These are phyloP conservation scores for Parapsyche elsis DNA, from an alignment of 1,140 invertebrate species.

Conservation along the genomic window DNA sequence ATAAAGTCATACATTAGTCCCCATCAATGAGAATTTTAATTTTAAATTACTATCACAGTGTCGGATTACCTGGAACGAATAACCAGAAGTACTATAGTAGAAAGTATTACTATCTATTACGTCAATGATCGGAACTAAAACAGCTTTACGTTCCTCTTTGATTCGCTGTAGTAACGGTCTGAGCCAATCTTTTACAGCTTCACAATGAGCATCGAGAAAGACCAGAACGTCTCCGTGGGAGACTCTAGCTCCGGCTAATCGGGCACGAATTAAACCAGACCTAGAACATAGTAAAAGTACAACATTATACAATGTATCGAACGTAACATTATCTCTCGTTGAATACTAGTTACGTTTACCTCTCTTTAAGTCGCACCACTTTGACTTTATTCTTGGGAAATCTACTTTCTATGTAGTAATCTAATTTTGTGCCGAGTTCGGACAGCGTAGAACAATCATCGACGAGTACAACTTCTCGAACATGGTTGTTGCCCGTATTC, in stretches of 20 bases:
- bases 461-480: slow-evolving; percentile 87
- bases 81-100: slow-evolving; percentile 78
- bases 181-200: slow-evolving; percentile 84
- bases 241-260: slow-evolving; percentile 81
- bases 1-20: neutral
- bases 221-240: slow-evolving; percentile 86
- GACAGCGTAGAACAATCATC: slow-evolving; percentile 75
- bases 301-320: neutral
- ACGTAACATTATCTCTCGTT: neutral
- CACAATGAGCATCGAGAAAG: slow-evolving; percentile 97
- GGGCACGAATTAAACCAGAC: slow-evolving; percentile 86
- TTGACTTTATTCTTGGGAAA: slow-evolving; percentile 75
- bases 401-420: slow-evolving; percentile 79
- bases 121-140: slow-evolving; percentile 93
- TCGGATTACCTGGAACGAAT: slow-evolving; percentile 66
- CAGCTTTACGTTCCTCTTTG: slow-evolving; percentile 79
- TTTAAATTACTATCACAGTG: neutral
- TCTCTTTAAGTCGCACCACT: slow-evolving; percentile 78
- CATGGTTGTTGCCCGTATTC: slow-evolving; percentile 76
- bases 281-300: too few relatives aligned
- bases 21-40: too few relatives aligned
- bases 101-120: slow-evolving; percentile 89
- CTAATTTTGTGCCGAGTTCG: slow-evolving; percentile 76
- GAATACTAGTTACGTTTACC: slow-evolving; percentile 62
- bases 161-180: slow-evolving; percentile 88